Conservation (phyloP, 2,797 vertebrate species). For the Notolepis coatsorum region DNA sequence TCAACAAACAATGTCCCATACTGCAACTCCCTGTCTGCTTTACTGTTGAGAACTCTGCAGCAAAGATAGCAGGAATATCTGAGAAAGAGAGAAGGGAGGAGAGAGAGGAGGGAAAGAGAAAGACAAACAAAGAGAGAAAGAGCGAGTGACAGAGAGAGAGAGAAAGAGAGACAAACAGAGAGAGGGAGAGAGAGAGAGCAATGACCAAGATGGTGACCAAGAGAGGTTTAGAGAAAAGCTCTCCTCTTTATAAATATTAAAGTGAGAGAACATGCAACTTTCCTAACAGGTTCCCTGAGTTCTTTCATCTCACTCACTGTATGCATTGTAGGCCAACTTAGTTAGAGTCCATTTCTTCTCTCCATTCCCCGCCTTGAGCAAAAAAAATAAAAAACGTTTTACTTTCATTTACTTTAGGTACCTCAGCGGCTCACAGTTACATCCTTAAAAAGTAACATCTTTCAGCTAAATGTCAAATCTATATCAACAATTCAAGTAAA, state of each 20-base stretch:
- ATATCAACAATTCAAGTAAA: constrained; percentile 67
- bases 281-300: constrained; percentile 58
- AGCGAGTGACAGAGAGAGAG: not conserved
- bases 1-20: not conserved
- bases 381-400: too few species aligned
- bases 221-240: constrained; percentile 69
- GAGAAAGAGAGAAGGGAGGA: not conserved
- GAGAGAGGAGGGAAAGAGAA: constrained; percentile 14
- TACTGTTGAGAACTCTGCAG: constrained; percentile 45
- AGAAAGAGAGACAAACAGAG: constrained; percentile 20
- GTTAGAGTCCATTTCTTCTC: constrained; percentile 57
- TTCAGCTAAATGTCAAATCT: constrained; percentile 67
- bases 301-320: constrained; percentile 44
- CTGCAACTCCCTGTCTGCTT: constrained; percentile 11
- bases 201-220: constrained; percentile 51
- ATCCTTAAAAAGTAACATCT: constrained; percentile 48
- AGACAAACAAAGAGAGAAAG: constrained; percentile 23
- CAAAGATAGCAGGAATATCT: constrained; percentile 21
- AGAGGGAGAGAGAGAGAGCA: constrained; percentile 22
- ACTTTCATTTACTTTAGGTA: constrained; percentile 34
- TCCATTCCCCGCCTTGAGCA: constrained; percentile 37
- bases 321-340: constrained; percentile 30
- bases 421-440: constrained; percentile 54
- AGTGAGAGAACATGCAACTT: constrained; percentile 71
- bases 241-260: constrained; percentile 80